These are phyloP conservation scores for Meloe dianella DNA, from an alignment of 2,888 invertebrate genomes.

Conservation along the genomic window DNA sequence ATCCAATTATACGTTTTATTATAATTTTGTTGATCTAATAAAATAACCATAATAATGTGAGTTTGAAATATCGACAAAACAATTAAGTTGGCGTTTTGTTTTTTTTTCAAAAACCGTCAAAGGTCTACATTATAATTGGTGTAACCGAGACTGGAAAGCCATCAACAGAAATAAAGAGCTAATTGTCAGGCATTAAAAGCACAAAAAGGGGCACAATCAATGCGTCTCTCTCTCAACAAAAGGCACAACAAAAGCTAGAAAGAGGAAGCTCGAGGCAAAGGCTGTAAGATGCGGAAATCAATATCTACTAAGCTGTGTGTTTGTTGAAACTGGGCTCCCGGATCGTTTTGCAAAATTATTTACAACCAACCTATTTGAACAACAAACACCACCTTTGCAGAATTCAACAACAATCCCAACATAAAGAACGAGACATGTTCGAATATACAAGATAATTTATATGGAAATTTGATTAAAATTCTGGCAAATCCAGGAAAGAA, in stretches of 20 bases:
- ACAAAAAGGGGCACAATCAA: conserved; percentile 38
- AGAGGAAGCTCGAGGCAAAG: conserved; percentile 37
- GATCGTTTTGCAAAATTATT: conserved; percentile 5
- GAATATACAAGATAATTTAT: no score
- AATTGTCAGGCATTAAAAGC: conserved; percentile 34
- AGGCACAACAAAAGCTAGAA: conserved; percentile 37
- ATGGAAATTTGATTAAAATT: no score
- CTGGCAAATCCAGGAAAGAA: no score
- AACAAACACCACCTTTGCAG: background rate
- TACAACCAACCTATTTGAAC: conserved; percentile 4
- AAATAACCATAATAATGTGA: background rate
- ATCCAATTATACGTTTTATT: background rate
- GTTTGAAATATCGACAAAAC: background rate
- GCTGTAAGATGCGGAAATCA: conserved; percentile 44
- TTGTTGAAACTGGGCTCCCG: background rate
- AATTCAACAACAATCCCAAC: background rate
- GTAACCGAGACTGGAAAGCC: conserved; percentile 15
- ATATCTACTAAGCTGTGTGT: conserved; percentile 37
- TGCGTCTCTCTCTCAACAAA: conserved; percentile 19
- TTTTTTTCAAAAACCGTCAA: background rate
- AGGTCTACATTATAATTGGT: background rate
- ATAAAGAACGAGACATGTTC: background rate
- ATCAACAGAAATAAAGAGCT: conserved; percentile 27
- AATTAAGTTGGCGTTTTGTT: background rate
- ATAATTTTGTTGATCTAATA: background rate